Conservation (phyloP, 2,113 vertebrate genomes). For the Trinectes maculatus region DNA sequence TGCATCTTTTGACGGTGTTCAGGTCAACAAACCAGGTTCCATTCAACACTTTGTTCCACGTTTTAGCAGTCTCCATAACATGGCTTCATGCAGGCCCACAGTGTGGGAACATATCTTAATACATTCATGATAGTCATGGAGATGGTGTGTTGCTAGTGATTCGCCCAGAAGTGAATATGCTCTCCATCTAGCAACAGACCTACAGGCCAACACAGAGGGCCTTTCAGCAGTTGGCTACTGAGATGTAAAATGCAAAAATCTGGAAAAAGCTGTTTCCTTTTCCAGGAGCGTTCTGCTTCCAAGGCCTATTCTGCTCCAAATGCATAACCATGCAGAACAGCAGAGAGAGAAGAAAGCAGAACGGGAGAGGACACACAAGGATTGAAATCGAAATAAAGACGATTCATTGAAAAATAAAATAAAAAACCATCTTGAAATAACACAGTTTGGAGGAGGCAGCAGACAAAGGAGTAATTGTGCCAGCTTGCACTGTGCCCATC, state of each 20-base stretch:
- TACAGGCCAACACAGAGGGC: constrained; percentile 58
- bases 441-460: constrained; percentile 50
- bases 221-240: constrained; percentile 61
- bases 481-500: constrained; percentile 54
- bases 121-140: constrained; percentile 20
- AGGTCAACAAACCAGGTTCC: too few species aligned
- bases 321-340: constrained; percentile 58
- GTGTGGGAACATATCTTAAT: constrained; percentile 47
- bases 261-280: constrained; percentile 50
- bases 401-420: constrained; percentile 26
- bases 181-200: constrained; percentile 51
- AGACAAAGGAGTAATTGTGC: constrained; percentile 55
- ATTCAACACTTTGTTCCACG: background rate
- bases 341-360: background rate
- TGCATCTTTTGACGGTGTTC: constrained; percentile 10
- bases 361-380: constrained; percentile 18
- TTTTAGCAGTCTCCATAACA: constrained; percentile 1
- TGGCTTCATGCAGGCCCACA: constrained; percentile 9
- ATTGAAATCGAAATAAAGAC: constrained; percentile 64
- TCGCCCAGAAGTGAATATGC: constrained; percentile 37
- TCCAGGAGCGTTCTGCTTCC: constrained; percentile 59
- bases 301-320: constrained; percentile 62
- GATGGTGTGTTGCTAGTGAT: constrained; percentile 21
- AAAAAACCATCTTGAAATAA: constrained; percentile 33
- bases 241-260: constrained; percentile 67